Evolutionary conservation across 1,140 invertebrate species (phyloP).

Genomic region (Panulirus ornatus): DNA sequence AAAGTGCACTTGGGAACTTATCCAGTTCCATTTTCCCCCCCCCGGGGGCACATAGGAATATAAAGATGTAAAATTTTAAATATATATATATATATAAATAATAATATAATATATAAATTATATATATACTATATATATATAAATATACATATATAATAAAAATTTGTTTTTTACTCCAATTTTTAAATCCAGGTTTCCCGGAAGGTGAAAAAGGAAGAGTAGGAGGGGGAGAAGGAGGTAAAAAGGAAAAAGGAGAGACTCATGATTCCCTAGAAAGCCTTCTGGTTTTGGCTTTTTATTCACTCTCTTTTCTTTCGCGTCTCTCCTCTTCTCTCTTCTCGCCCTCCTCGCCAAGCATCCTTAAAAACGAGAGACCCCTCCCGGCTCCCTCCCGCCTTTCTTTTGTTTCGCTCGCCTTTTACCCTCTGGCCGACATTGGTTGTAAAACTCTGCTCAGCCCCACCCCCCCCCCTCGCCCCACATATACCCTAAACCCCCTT

Average conservation of each 20-base stretch:
- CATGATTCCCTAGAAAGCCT: neutral
- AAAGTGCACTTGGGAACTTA: no score
- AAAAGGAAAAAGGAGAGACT: no score
- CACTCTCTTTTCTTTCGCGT: neutral
- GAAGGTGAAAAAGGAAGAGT: neutral
- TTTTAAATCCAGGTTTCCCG: neutral
- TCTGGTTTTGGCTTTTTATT: neutral
- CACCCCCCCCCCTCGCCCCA: neutral
- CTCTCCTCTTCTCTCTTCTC: neutral
- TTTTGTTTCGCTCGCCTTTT: neutral
- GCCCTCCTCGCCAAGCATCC: neutral
- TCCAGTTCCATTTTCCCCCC: no score
- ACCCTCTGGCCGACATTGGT: neutral
- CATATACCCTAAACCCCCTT: neutral
- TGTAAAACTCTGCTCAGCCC: neutral
- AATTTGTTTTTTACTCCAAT: neutral
- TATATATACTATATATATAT: neutral
- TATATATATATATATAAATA: no score
- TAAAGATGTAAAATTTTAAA: no score
- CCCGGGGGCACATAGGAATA: no score
- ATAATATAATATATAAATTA: no score
- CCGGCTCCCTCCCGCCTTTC: no score
- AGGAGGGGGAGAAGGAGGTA: no score
- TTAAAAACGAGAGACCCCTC: neutral
- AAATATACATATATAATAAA: neutral